Conservation (phyloP, 2,888 invertebrate species). For the Trypoxylon attenuatum region DNA sequence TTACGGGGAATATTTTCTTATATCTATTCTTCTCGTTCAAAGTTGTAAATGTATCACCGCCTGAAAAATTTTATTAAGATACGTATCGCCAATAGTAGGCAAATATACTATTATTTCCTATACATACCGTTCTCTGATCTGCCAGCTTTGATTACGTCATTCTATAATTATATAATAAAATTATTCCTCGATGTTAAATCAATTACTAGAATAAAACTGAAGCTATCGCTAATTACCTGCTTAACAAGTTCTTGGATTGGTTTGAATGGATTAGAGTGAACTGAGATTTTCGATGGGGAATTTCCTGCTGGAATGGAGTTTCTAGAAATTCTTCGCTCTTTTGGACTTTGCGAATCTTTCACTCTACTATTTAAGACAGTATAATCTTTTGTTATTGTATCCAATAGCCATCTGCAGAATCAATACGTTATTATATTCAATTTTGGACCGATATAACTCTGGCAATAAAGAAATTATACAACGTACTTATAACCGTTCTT, state of each 20-base stretch:
- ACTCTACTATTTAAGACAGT: slow-evolving; percentile 58
- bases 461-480: slow-evolving; percentile 10
- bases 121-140: slow-evolving; percentile 51
- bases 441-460: neutral
- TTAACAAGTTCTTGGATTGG: slow-evolving; percentile 60
- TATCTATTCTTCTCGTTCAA: too few species aligned
- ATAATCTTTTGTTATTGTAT: slow-evolving; percentile 66
- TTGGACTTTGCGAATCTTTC: slow-evolving; percentile 55
- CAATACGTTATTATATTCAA: slow-evolving; percentile 3
- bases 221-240: slow-evolving; percentile 38
- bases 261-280: slow-evolving; percentile 66
- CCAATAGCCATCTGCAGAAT: slow-evolving; percentile 66
- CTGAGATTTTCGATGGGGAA: slow-evolving; percentile 60
- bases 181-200: neutral
- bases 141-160: slow-evolving; percentile 21
- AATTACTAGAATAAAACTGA: neutral
- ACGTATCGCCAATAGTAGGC: neutral
- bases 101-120: neutral
- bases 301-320: slow-evolving; percentile 48
- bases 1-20: slow-evolving; percentile 49
- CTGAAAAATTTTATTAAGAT: slow-evolving; percentile 20
- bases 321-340: slow-evolving; percentile 22
- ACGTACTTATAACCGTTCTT: slow-evolving; percentile 68
- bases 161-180: slow-evolving; percentile 31
- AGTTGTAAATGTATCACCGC: slow-evolving; percentile 18